Evolutionary conservation across 2,113 vertebrate genomes (phyloP).

Genomic region (Euleptes europaea): DNA sequence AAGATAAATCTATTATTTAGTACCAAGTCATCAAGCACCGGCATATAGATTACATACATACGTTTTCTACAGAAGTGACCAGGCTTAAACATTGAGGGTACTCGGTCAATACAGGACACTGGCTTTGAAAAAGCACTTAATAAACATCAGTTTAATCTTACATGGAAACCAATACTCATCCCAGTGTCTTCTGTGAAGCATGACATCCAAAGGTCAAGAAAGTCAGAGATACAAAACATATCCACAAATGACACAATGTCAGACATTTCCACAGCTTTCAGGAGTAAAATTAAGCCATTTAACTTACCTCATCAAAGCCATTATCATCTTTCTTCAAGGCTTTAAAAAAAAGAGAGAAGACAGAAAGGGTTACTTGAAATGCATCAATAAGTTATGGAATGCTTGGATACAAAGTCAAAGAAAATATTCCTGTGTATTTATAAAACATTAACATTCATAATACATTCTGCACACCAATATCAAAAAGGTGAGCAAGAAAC

Average conservation of each 20-base stretch:
- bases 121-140: accelerated
- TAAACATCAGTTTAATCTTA: not conserved
- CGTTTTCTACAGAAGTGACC: not conserved
- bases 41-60: not conserved
- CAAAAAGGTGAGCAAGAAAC: slow-evolving; percentile 44
- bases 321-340: slow-evolving; percentile 97
- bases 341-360: slow-evolving; percentile 78
- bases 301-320: slow-evolving; percentile 91
- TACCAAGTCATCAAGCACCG: not conserved
- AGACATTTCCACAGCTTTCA: not conserved
- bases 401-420: slow-evolving; percentile 18
- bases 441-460: slow-evolving; percentile 56
- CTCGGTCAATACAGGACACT: not conserved
- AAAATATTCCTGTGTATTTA: slow-evolving; percentile 49
- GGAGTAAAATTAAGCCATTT: slow-evolving; percentile 35
- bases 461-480: slow-evolving; percentile 56
- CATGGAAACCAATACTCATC: not conserved
- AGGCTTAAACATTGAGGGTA: not conserved
- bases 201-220: not conserved
- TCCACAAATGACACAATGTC: not conserved
- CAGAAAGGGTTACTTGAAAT: slow-evolving; percentile 62
- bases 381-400: slow-evolving; percentile 47
- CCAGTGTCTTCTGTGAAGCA: not conserved
- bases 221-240: not conserved
- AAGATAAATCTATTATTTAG: not conserved